Evolutionary conservation across 2,888 invertebrate species (phyloP).

Genomic region (Opisthograptis luteolata): DNA sequence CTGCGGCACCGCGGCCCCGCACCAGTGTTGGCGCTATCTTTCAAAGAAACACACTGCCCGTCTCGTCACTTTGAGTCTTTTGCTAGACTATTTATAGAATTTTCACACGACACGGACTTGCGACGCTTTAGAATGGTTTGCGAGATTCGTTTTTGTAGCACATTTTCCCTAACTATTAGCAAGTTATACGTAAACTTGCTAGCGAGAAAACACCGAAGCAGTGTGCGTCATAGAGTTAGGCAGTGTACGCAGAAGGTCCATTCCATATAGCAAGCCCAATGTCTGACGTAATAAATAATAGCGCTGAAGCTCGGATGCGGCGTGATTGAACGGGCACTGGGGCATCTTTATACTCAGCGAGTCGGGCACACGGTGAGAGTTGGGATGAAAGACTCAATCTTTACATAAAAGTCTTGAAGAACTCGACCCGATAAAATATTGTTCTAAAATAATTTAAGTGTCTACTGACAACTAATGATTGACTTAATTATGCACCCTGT

Average conservation of each 20-base stretch:
- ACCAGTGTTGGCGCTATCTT: constrained; percentile 2
- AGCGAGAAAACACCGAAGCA: no score
- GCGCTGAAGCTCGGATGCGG: background rate
- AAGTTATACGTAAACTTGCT: no score
- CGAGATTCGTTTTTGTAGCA: no score
- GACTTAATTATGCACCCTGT: no score
- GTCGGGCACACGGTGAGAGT: background rate
- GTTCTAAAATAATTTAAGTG: no score
- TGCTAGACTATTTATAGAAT: constrained; percentile 2
- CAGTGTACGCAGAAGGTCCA: constrained; percentile 4
- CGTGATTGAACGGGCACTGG: constrained; percentile 12
- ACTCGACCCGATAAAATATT: no score
- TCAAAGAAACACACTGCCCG: background rate
- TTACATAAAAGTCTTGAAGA: no score
- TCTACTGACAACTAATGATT: no score
- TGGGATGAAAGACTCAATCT: no score
- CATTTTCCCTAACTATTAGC: no score
- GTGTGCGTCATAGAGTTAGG: background rate
- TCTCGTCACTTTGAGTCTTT: background rate
- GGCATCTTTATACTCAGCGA: background rate
- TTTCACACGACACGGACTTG: constrained; percentile 5
- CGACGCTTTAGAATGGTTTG: background rate
- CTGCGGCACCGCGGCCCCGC: constrained; percentile 3
- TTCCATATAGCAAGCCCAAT: background rate
- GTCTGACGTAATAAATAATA: constrained; percentile 16